Base-by-base conservation (phyloP, 1,140 invertebrate species). In the Heliconius nattereri region DNA sequence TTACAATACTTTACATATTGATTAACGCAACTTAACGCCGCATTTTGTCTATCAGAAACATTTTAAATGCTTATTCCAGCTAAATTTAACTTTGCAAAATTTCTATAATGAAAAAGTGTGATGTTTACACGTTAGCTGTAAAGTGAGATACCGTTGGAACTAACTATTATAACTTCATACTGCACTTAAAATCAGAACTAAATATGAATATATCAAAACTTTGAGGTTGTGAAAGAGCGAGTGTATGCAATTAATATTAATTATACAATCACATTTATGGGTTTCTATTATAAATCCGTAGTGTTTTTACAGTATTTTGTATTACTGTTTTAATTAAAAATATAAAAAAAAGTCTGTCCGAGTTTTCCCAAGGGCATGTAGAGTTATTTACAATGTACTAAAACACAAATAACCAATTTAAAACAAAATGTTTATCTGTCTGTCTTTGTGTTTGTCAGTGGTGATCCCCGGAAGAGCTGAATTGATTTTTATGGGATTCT, bases 201-300 rank as follows among this genome's bases (percentile, higher is more conserved):
- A 57, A 75, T 75, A 57, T 75, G 54, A 54, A 75, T 75, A 54
- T 75, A 57, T 75, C 45, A 57, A 75, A 75, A 75, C 32, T 75
- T 75, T 66, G 26, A 11, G 26, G 60, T 66, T 66, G 26, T 66
- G 40, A 45, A n/a, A 3, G 26, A 26, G 60, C 60, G 26, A 16
- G 40, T 45, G 60, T 29, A 66, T 66, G 60, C 60, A 66, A 66
- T 66, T 66, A 66, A 66, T 29, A 29, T 29, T 66, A 6, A 29
- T 66, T 66, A 66, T 26, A 66, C 11, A 29, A 29, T 13, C 13
- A 66, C 6, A 66, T 60, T 60, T 26, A 23, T 60, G 54, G 2
- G 20, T 23, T 60, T 26, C 6, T 57, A 57, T 57, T 57, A 57
- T 60, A 52, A 52, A 52, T 52, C 20, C 13, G 19, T 52, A 19